Evolutionary conservation across 2,113 vertebrate species (phyloP).

Genomic region (Pipra filicauda): DNA sequence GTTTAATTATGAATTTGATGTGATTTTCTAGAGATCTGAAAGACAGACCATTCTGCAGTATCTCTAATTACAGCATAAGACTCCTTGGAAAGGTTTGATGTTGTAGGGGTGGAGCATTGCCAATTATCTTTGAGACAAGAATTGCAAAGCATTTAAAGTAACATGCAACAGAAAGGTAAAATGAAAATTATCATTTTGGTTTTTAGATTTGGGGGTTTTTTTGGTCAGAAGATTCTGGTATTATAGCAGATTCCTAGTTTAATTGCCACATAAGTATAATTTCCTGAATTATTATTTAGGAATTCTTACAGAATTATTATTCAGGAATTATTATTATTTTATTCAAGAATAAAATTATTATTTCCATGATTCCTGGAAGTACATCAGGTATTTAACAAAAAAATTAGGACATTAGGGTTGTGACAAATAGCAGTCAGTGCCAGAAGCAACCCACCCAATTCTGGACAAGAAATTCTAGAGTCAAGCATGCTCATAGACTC

Average conservation of each 20-base stretch:
- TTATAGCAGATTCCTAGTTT: not conserved
- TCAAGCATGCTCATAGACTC: not conserved
- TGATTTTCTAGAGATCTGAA: not conserved
- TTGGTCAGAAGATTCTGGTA: not conserved
- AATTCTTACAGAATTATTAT: not conserved
- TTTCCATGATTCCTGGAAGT: not conserved
- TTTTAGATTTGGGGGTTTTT: rapidly evolving
- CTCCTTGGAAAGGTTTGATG: not conserved
- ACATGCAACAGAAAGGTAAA: not conserved
- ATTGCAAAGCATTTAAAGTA: not conserved
- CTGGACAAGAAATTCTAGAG: not conserved
- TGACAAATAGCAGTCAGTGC: not conserved
- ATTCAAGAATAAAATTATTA: not conserved
- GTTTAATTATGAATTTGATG: not conserved
- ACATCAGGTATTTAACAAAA: not conserved
- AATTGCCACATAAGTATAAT: not conserved
- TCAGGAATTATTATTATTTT: not conserved
- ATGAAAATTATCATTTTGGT: not conserved
- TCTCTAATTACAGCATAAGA: not conserved
- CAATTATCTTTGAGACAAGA: not conserved
- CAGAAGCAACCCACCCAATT: not conserved
- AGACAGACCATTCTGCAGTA: not conserved
- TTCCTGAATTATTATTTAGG: not conserved
- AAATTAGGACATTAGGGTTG: not conserved
- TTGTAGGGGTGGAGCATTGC: not conserved